Base-by-base conservation (phyloP, 2,888 invertebrate genomes). In the Mythimna pallens region DNA sequence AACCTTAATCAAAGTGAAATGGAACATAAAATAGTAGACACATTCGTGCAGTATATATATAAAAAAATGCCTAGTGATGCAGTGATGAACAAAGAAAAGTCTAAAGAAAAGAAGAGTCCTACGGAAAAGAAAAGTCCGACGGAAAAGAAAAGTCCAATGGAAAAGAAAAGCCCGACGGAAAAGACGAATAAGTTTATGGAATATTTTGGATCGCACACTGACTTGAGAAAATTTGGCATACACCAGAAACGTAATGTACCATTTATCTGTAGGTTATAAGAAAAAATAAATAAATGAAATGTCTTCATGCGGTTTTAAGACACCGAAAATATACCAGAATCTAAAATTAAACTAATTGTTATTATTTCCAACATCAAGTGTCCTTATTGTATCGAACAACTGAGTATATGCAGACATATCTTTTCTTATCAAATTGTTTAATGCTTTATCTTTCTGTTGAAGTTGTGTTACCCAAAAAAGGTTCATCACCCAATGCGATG, bases 151-250 rank as follows among this genome's bases (percentile, higher is more conserved):
- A 30, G 25, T 2, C 57, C 57, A 3, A 63, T 34, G 87, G 43
- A 93, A 40, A 61, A 92, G 87, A 92, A 90, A 75, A 93, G 91
- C 77, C 92, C 93, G 0, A 89, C 91, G 1, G 92, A 93, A 63
- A 94, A 94, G 76, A 86, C 83, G 3, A 86, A 91, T 67, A 94
- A 90, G 73, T 72, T 93, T 0, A 90, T 90, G 59, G 90, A 89
- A 40, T 83, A 92, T 25, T 93, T 94, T 69, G 93, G 94, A 78
- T 93, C 93, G 0, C 91, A 90, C 50, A 88, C 91, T 34, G 90
- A 92, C 64, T 85, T 89, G 52, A 86, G 87, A n/a, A 71, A n/a
- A 43, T 59, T 79, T 43, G 81, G 77, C 63, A 25, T 54, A 57
- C 67, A 58, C 22, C 80, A 82, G 30, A 93, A 92, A 91, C 87